These are phyloP conservation scores for Tricholauxania praeusta DNA, from an alignment of 2,888 invertebrate species.

Conservation along the genomic window DNA sequence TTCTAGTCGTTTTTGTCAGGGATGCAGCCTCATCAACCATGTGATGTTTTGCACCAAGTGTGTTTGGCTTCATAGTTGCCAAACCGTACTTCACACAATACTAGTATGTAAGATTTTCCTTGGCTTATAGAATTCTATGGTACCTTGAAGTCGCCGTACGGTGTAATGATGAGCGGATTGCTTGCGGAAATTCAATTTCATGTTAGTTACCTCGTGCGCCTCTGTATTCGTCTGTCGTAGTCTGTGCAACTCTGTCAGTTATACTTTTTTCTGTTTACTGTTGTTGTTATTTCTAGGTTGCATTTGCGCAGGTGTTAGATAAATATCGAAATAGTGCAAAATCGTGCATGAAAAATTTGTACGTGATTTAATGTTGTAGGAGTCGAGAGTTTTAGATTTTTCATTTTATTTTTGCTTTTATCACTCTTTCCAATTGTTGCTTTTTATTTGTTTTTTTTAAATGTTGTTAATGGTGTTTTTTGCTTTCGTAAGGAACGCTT, in stretches of 20 bases:
- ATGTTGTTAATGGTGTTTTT: too few relatives aligned
- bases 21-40: neutral
- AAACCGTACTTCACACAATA: too few relatives aligned
- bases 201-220: conserved; percentile 1
- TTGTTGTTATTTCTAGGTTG: conserved; percentile 9
- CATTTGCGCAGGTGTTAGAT: conserved; percentile 63
- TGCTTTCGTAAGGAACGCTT: too few relatives aligned
- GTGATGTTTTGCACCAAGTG: too few relatives aligned
- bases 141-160: neutral
- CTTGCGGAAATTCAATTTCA: conserved; percentile 13
- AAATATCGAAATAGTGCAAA: conserved; percentile 66
- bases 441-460: too few relatives aligned
- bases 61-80: too few relatives aligned
- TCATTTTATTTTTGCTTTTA: conserved; percentile 5
- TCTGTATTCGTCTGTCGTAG: neutral
- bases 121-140: neutral
- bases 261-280: neutral
- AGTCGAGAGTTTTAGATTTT: conserved; percentile 47
- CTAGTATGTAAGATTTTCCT: neutral
- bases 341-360: conserved; percentile 65
- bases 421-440: neutral
- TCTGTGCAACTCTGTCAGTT: neutral
- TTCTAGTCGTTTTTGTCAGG: neutral
- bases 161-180: neutral
- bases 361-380: conserved; percentile 66